phyloP scores from a whole-genome alignment of 2,888 invertebrate genomes.

The Volucella zonaria region DNA sequence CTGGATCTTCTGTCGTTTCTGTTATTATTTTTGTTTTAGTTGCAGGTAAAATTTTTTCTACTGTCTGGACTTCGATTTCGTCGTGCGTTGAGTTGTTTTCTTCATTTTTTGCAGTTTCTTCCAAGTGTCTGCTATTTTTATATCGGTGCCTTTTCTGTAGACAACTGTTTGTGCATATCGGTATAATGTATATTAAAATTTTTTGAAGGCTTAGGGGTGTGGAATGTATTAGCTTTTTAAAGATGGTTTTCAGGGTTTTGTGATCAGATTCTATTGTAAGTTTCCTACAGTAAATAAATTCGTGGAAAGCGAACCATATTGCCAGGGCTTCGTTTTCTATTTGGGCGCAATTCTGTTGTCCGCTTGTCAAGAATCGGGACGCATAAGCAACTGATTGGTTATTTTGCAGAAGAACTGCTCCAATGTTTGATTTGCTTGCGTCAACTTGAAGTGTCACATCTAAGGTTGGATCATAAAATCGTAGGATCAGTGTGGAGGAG shows the following conservation, averaged over 20 bases:
- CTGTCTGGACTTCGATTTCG: conserved; percentile 54
- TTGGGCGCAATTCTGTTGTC: neutral
- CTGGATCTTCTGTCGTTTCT: conserved; percentile 45
- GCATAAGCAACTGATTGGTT: conserved; percentile 14
- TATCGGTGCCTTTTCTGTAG: conserved; percentile 76
- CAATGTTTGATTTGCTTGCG: no score
- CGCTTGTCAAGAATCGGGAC: neutral
- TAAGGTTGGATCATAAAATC: no score
- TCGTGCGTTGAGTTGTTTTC: conserved; percentile 42
- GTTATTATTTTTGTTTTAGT: conserved; percentile 47
- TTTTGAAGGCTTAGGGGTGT: conserved; percentile 74
- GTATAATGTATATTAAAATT: conserved; percentile 74
- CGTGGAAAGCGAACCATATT: conserved; percentile 14
- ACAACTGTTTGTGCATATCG: conserved; percentile 74
- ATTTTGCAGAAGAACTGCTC: neutral
- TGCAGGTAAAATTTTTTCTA: conserved; percentile 33
- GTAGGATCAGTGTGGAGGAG: no score
- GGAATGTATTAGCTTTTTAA: neutral
- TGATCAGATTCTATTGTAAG: neutral
- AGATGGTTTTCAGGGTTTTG: neutral
- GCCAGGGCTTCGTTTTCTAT: conserved; percentile 22
- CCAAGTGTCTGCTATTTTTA: conserved; percentile 72
- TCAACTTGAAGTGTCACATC: no score
- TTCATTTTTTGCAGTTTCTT: conserved; percentile 64
- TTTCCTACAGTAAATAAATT: conserved; percentile 3